These are phyloP conservation scores for Lycodopsis pacificus DNA, from an alignment of 2,797 vertebrate genomes.

Conservation along the genomic window DNA sequence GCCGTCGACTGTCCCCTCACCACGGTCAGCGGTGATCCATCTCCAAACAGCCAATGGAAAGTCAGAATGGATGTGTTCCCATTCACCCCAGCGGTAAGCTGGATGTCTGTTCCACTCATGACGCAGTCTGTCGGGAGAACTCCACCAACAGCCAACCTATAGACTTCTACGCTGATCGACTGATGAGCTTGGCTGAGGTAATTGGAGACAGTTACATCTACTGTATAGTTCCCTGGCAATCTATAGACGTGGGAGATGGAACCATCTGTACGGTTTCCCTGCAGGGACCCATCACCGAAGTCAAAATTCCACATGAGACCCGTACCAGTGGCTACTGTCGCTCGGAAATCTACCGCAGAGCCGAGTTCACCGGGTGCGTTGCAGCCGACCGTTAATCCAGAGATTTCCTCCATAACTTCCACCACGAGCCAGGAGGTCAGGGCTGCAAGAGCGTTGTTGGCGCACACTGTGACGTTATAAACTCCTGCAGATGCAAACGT, in stretches of 20 bases:
- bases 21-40: slow-evolving; percentile 62
- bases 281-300: slow-evolving; percentile 82
- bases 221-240: slow-evolving; percentile 78
- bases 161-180: slow-evolving; percentile 73
- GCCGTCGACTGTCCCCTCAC: slow-evolving; percentile 65
- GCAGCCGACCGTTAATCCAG: slow-evolving; percentile 73
- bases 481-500: slow-evolving; percentile 69
- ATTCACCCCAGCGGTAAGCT: slow-evolving; percentile 73
- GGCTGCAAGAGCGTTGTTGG: slow-evolving; percentile 72
- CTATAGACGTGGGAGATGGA: slow-evolving; percentile 76
- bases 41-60: slow-evolving; percentile 85
- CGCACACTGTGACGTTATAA: slow-evolving; percentile 80
- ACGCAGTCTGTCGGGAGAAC: slow-evolving; percentile 76
- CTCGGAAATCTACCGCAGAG: slow-evolving; percentile 69
- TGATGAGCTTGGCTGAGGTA: slow-evolving; percentile 62
- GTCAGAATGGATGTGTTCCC: slow-evolving; percentile 67
- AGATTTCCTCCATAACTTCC: slow-evolving; percentile 76
- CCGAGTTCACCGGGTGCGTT: slow-evolving; percentile 73
- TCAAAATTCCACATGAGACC: slow-evolving; percentile 81
- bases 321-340: slow-evolving; percentile 71
- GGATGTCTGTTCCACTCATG: slow-evolving; percentile 50
- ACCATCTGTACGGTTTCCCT: slow-evolving; percentile 59
- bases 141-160: slow-evolving; percentile 67
- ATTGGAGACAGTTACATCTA: slow-evolving; percentile 76
- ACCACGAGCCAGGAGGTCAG: slow-evolving; percentile 69